Base-by-base conservation (phyloP, 2,113 vertebrate genomes). In the Sciurus niger region DNA sequence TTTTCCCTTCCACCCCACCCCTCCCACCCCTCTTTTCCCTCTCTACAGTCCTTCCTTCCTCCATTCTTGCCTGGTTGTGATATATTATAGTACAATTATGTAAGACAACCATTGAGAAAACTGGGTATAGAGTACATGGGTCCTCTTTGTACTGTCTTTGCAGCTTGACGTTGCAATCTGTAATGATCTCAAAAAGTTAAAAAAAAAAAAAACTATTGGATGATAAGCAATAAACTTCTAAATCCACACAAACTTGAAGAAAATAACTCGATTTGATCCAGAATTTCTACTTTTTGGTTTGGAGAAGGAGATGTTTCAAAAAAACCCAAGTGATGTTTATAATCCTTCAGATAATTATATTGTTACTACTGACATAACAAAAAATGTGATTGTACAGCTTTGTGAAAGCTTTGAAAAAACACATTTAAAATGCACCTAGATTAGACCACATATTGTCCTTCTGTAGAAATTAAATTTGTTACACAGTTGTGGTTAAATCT, bases 351-450 rank as follows among this genome's bases (percentile, higher is more conserved):
- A 40, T 80, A 25, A 89, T 53, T 60, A 85, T 55, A 51, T 40
- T 37, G 37, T 68, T 46, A 70, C 40, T 79, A 63, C 10, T 40
- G 37, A 58, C 24, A 14, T 53, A 76, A 91, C 0, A 14, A 22
- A 76, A 92, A 94, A 77, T 28, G 68, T 92, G 6, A 90, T 1
- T 34, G 58, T 24, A 60, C 25, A 91, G 20, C 28, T 93, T 95
- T 34, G 13, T 22, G 48, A 96, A 63, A 11, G 18, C 34, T 83
- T 60, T 67, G 70, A 6, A 48, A 84, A 82, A 48, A 40, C 58
- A 84, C 77, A 93, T 13, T 84, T 88, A 48, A 95, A 94, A 86
- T 90, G 53, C 16, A 89, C 37, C 53, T 78, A 94, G 8, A 91
- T 91, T 65, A 85, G 53, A 88, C 40, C 68, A 5, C 5, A 84